A percentile compares a stretch with the other conserved stretches of the same genome.
Conservation (phyloP, 2,113 vertebrate species). For the Dipodomys stephensi region DNA sequence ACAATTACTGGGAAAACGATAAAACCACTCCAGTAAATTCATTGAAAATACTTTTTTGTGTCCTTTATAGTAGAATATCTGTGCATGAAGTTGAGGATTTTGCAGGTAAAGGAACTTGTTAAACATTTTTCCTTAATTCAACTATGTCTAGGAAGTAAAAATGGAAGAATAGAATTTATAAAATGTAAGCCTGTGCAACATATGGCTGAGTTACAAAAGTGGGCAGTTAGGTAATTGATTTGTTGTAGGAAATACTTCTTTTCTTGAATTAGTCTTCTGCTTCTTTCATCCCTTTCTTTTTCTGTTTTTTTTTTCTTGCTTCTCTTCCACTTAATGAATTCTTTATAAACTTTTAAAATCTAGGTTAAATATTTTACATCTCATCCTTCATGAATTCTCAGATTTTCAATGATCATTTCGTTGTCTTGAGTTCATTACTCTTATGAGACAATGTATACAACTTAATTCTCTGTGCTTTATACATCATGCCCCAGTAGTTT, state of each 20-base stretch:
- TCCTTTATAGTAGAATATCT: background rate
- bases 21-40: constrained; percentile 14
- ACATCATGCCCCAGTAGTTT: background rate
- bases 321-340: background rate
- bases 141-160: background rate
- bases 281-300: background rate
- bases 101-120: background rate
- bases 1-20: background rate
- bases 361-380: background rate
- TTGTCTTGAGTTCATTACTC: background rate
- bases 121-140: constrained; percentile 3
- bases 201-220: background rate
- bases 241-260: background rate
- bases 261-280: background rate
- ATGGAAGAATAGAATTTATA: background rate
- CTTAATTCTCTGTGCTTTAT: background rate
- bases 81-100: background rate
- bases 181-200: background rate
- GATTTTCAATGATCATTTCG: background rate
- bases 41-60: background rate
- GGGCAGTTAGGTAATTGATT: background rate
- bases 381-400: background rate
- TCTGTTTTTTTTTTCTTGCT: background rate
- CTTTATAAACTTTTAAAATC: background rate
- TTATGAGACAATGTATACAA: fast-evolving